Conservation (phyloP, 1,140 invertebrate species). For the Calycopis cecrops region DNA sequence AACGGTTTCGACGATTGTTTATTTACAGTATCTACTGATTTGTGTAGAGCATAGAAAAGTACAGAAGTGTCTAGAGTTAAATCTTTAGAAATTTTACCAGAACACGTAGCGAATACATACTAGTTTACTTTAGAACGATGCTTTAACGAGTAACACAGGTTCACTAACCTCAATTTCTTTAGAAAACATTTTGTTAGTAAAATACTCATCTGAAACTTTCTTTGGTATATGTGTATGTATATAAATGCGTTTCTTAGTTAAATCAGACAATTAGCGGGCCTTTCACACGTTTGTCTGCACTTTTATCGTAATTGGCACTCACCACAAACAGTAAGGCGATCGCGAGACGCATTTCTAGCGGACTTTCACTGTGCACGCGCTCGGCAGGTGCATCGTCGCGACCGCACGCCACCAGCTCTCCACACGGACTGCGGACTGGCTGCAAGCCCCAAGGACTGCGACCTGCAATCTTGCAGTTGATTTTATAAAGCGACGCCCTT, state of each 20-base stretch:
- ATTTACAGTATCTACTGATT: too few species aligned
- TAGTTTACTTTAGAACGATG: too few species aligned
- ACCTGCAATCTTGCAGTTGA: conserved; percentile 12
- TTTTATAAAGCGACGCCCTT: conserved; percentile 20
- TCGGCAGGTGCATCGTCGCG: conserved; percentile 48
- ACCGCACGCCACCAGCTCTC: conserved; percentile 42
- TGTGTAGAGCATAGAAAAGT: too few species aligned
- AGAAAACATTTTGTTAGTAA: conserved; percentile 18
- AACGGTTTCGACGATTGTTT: too few species aligned
- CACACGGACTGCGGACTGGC: conserved; percentile 57
- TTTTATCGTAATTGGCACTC: conserved; percentile 61
- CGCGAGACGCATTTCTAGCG: conserved; percentile 66
- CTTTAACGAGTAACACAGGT: conserved; percentile 19
- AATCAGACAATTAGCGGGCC: not conserved
- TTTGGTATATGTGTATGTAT: too few species aligned
- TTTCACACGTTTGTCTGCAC: conserved; percentile 39
- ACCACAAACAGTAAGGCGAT: conserved; percentile 70
- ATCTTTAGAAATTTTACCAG: too few species aligned
- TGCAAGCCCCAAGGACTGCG: conserved; percentile 9
- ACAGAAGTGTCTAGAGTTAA: too few species aligned
- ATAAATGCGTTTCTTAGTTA: too few species aligned
- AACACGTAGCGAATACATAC: too few species aligned
- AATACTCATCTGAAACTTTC: too few species aligned
- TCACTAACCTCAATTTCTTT: conserved; percentile 36
- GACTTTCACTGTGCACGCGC: conserved; percentile 64